A percentile compares a stretch with the other conserved stretches of the same genome.
Conservation (phyloP, 2,797 vertebrate genomes). For the Spea hammondii region DNA sequence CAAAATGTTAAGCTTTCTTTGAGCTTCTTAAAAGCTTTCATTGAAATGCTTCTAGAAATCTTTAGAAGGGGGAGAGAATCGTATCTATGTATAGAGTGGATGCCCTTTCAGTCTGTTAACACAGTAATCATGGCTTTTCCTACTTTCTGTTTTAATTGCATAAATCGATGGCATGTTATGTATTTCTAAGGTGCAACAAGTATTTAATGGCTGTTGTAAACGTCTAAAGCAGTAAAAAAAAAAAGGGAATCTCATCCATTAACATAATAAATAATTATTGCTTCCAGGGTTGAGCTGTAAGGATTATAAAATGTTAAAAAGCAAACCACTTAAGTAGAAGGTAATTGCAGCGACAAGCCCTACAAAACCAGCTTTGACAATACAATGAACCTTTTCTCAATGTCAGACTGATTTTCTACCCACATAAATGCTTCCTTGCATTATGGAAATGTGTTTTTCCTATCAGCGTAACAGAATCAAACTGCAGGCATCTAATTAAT, state of each 20-base stretch:
- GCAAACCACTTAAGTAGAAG: constrained; percentile 73
- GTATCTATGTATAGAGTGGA: constrained; percentile 57
- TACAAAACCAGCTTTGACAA: constrained; percentile 66
- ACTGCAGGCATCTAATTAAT: constrained; percentile 81
- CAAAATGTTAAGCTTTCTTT: background rate
- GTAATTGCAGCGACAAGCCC: constrained; percentile 75
- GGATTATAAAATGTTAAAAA: constrained; percentile 83
- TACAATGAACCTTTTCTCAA: constrained; percentile 70
- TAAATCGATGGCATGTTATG: constrained; percentile 70
- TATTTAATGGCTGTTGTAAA: constrained; percentile 68
- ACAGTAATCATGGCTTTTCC: constrained; percentile 57
- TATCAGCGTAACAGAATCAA: constrained; percentile 70
- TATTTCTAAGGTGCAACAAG: constrained; percentile 66
- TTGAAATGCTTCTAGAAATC: constrained; percentile 23
- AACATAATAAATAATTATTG: constrained; percentile 90
- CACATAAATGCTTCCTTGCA: constrained; percentile 68
- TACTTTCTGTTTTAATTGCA: constrained; percentile 62
- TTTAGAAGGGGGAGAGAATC: constrained; percentile 31
- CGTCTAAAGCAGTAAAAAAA: constrained; percentile 53
- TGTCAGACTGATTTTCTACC: constrained; percentile 69
- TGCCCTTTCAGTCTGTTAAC: constrained; percentile 70
- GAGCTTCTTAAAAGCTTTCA: constrained; percentile 40
- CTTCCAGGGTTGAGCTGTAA: constrained; percentile 83
- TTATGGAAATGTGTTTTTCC: constrained; percentile 75
- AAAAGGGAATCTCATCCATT: constrained; percentile 60